phyloP scores from a whole-genome alignment of 2,888 invertebrate genomes.

The Alentia gelatinosa region DNA sequence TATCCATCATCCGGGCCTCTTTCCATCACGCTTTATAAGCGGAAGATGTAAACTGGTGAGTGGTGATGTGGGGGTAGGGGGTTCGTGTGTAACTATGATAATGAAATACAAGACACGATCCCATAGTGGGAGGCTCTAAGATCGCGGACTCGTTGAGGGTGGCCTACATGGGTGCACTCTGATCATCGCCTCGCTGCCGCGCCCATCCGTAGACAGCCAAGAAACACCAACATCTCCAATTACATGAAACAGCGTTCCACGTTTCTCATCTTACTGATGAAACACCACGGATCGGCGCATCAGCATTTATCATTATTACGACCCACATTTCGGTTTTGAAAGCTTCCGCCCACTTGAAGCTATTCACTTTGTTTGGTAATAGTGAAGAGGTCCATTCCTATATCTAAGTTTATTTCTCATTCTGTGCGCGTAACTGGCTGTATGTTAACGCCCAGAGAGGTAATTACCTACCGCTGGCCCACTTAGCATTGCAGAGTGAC shows the following conservation, averaged over 20 bases:
- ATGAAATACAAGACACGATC: not conserved
- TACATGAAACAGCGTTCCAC: not conserved
- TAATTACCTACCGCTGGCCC: not conserved
- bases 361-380: no score
- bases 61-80: no score
- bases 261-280: not conserved
- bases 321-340: no score
- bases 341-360: no score
- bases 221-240: not conserved
- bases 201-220: not conserved
- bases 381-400: not conserved
- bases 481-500: not conserved
- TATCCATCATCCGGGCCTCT: no score
- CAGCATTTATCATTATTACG: no score
- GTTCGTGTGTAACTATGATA: slow-evolving; percentile 3
- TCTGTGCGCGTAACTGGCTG: not conserved
- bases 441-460: not conserved
- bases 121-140: not conserved
- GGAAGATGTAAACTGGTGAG: no score
- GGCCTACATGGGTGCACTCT: slow-evolving; percentile 20
- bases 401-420: not conserved
- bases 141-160: not conserved
- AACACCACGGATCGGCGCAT: not conserved
- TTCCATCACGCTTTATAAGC: no score
- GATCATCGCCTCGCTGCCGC: not conserved